Base-by-base conservation (phyloP, 2,888 invertebrate genomes). In the Pammene fasciana region DNA sequence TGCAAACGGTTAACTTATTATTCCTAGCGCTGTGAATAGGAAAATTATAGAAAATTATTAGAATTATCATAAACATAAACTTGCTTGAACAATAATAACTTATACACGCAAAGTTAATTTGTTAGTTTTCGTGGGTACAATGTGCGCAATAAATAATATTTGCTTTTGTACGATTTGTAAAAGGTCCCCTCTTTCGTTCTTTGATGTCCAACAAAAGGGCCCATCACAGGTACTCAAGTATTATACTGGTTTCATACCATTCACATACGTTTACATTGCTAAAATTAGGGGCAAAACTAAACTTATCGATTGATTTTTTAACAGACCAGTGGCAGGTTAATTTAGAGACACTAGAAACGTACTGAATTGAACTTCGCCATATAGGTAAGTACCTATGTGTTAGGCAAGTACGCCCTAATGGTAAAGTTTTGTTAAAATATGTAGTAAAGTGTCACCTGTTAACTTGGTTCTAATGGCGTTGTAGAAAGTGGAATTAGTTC, bases 1-100 rank as follows among this genome's bases (percentile, higher is more conserved):
- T 62, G 38, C 36, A 52, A 50, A 52, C 62, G 7, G 26, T 62
- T 62, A 52, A 18, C 38, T 34, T 64, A 70, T 68, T 64, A 59
- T 68, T 16, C 54, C 1, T 0, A 46, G 62, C 10, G 43, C 57
- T 57, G 57, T 43, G 46, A 67, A 67, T 66, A 45, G 59, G 60
- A 59, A 62, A 50, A 18, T 54, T 34, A 6, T 38, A 41, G 16
- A 16, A 48, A 61, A 52, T 38, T 5, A 9, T 18, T n/a, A 52
- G 13, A 8, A 5, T 48, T 48, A 48, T 18, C 48, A 3, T 10
- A 43, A 6, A 43, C 10, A 8, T 46, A 8, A 14, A 48, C 48
- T 43, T 43, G 10, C 48, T 16, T 9, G 48, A 16, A 16, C 16
- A 48, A 16, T 16, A 16, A 14, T 13, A 26, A 52, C n/a, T n/a